Evolutionary conservation across 2,797 vertebrate species (phyloP).

Genomic region (Cichlasoma orientale): DNA sequence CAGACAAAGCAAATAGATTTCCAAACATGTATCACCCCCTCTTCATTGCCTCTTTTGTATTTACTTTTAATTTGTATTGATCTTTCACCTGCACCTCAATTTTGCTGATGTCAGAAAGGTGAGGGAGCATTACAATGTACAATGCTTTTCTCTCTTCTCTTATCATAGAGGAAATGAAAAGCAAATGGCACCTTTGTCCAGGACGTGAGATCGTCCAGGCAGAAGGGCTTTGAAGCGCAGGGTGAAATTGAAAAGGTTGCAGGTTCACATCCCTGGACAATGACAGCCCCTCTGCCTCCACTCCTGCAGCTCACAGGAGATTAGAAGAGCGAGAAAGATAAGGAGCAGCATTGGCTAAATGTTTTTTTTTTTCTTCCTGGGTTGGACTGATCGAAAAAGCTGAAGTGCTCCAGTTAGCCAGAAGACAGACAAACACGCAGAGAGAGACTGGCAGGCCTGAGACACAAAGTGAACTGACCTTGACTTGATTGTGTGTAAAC

Average conservation of each 20-base stretch:
- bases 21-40: constrained; percentile 64
- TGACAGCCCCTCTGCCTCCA: constrained; percentile 79
- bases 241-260: constrained; percentile 87
- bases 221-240: constrained; percentile 79
- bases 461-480: constrained; percentile 76
- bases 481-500: constrained; percentile 70
- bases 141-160: constrained; percentile 73
- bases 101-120: constrained; percentile 83
- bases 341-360: constrained; percentile 76
- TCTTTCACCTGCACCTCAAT: constrained; percentile 80
- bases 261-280: constrained; percentile 84
- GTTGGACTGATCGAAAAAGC: constrained; percentile 71
- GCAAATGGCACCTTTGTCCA: constrained; percentile 83
- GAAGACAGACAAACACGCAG: constrained; percentile 70
- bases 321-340: constrained; percentile 82
- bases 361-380: constrained; percentile 53
- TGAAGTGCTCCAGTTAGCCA: constrained; percentile 72
- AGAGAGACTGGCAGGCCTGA: constrained; percentile 54
- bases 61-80: constrained; percentile 93
- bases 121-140: constrained; percentile 82
- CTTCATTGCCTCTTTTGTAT: constrained; percentile 77
- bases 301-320: constrained; percentile 77
- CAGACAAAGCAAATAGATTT: constrained; percentile 74
- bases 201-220: constrained; percentile 78
- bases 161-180: constrained; percentile 78